Evolutionary conservation across 1,140 invertebrate genomes (phyloP).

Genomic region (Neocloeon triangulifer): DNA sequence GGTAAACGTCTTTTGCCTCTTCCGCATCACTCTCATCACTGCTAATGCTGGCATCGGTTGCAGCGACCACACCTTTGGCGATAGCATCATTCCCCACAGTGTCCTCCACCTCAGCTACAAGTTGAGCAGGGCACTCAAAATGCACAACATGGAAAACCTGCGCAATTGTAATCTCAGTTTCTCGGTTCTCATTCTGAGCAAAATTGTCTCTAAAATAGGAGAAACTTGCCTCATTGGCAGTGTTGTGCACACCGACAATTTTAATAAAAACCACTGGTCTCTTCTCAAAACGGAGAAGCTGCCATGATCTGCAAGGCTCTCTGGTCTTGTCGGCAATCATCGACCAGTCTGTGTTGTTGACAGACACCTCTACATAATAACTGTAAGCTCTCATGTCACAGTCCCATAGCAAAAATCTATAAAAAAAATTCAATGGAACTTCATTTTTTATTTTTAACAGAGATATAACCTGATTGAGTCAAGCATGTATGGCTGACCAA

Average conservation of each 20-base stretch:
- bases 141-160: conserved; percentile 97
- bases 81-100: too few species aligned
- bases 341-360: conserved; percentile 78
- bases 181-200: not conserved
- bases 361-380: conserved; percentile 88
- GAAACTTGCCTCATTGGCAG: conserved; percentile 82
- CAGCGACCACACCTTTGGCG: too few species aligned
- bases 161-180: conserved; percentile 18
- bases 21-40: too few species aligned
- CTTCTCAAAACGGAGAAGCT: conserved; percentile 58
- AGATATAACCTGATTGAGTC: conserved; percentile 70
- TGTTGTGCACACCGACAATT: conserved; percentile 86
- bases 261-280: conserved; percentile 80
- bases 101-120: too few species aligned
- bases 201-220: not conserved
- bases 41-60: too few species aligned
- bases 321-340: conserved; percentile 55
- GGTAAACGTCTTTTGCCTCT: too few species aligned
- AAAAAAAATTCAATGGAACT: too few species aligned
- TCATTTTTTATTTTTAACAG: too few species aligned
- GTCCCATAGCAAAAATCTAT: conserved; percentile 95
- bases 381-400: conserved; percentile 91
- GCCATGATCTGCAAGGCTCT: conserved; percentile 73
- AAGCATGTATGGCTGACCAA: conserved; percentile 89
- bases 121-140: conserved; percentile 77